Evolutionary conservation across 2,797 vertebrate species (phyloP).

Genomic region (Rhinophrynus dorsalis): DNA sequence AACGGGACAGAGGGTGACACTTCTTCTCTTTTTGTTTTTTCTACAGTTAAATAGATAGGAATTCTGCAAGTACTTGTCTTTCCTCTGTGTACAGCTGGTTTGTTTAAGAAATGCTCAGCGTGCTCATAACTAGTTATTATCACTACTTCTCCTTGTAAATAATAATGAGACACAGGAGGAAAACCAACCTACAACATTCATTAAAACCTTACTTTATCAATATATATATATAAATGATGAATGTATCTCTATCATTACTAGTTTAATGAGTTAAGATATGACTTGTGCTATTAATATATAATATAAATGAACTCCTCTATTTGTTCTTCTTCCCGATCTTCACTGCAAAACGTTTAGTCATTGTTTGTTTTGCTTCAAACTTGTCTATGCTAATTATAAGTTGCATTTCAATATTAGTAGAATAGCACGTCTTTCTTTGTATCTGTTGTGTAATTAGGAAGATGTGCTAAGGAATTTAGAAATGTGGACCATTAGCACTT

Average conservation of each 20-base stretch:
- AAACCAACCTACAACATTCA: neutral
- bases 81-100: too few species aligned
- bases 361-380: neutral
- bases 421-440: neutral
- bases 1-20: too few species aligned
- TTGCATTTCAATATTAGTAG: conserved; percentile 7
- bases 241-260: neutral
- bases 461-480: neutral
- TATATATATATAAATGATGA: too few species aligned
- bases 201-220: too few species aligned
- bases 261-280: neutral
- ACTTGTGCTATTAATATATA: neutral
- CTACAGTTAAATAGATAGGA: too few species aligned
- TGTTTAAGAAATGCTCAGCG: too few species aligned
- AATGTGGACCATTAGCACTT: neutral
- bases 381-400: conserved; percentile 10
- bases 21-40: too few species aligned
- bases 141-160: neutral
- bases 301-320: neutral
- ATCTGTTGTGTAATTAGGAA: conserved; percentile 19
- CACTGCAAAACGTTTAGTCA: conserved; percentile 11
- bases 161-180: neutral
- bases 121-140: too few species aligned
- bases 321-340: neutral
- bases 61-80: too few species aligned